Evolutionary conservation across 64 coral and sea anemone genomes (phyloP).

Genomic region (Porites lutea): DNA sequence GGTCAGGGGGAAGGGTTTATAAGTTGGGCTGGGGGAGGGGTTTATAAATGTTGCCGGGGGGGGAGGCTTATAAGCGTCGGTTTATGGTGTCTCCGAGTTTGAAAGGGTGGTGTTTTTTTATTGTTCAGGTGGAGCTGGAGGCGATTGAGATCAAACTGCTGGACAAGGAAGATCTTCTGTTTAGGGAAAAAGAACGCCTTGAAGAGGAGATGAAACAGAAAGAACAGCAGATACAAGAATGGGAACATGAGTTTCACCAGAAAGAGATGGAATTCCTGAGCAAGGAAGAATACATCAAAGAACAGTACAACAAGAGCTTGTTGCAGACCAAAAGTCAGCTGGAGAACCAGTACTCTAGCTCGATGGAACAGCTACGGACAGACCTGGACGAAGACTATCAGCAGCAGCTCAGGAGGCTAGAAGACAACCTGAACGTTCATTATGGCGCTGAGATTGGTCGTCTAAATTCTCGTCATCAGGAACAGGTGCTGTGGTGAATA

Average conservation of each 20-base stretch:
- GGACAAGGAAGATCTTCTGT: slow-evolving; percentile 84
- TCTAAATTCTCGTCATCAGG: slow-evolving; percentile 53
- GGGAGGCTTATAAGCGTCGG: too few species aligned
- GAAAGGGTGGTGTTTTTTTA: background rate
- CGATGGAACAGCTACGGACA: slow-evolving; percentile 73
- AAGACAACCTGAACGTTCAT: slow-evolving; percentile 59
- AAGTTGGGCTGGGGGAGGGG: too few species aligned
- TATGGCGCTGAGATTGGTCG: slow-evolving; percentile 48
- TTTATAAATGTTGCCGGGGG: too few species aligned
- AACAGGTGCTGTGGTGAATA: slow-evolving; percentile 79
- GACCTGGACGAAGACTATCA: slow-evolving; percentile 65
- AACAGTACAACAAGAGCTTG: slow-evolving; percentile 70
- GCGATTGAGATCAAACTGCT: slow-evolving; percentile 87
- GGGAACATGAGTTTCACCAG: slow-evolving; percentile 93
- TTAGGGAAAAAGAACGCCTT: slow-evolving; percentile 81
- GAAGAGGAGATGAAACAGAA: slow-evolving; percentile 90
- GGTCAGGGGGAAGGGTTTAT: too few species aligned
- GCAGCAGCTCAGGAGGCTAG: slow-evolving; percentile 53
- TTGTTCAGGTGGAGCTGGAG: slow-evolving; percentile 77
- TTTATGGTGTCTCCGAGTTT: too few species aligned
- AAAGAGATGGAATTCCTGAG: slow-evolving; percentile 79
- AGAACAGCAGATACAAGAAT: slow-evolving; percentile 85
- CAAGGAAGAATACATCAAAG: slow-evolving; percentile 74
- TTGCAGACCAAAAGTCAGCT: slow-evolving; percentile 69
- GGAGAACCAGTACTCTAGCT: slow-evolving; percentile 77